phyloP scores from a whole-genome alignment of 2,888 invertebrate species.

The Drosophila nr. perissopoda region DNA sequence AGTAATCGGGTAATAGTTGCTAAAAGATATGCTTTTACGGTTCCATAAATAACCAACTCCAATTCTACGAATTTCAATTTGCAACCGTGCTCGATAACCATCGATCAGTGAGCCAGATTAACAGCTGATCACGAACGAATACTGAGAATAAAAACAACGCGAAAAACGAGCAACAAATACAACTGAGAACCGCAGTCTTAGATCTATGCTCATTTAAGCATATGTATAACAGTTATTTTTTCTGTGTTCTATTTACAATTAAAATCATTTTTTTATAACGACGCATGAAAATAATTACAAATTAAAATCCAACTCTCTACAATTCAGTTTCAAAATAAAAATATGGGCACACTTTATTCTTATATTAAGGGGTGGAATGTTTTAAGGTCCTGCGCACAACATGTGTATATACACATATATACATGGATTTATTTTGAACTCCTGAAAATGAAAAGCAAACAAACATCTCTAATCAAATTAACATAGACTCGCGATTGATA shows the following conservation, averaged over 20 bases:
- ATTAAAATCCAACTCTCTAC: not conserved
- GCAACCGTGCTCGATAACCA: not conserved
- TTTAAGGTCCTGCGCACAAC: slow-evolving; percentile 25
- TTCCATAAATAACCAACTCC: not conserved
- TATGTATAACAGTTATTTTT: not conserved
- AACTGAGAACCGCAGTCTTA: not conserved
- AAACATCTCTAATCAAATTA: not conserved
- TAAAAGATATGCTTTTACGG: not conserved
- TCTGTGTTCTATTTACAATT: not conserved
- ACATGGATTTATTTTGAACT: slow-evolving; percentile 10
- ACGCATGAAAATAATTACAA: not conserved
- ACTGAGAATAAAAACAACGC: not conserved
- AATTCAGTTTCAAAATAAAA: not conserved
- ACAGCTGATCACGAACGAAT: not conserved
- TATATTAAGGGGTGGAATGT: slow-evolving; percentile 2
- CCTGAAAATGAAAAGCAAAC: slow-evolving; percentile 9
- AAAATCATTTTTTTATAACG: not conserved
- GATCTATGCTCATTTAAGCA: not conserved
- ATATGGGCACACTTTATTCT: slow-evolving; percentile 17
- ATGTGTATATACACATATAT: not conserved
- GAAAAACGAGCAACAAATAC: not conserved
- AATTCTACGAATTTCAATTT: not conserved
- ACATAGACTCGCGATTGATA: not conserved
- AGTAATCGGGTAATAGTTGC: not conserved
- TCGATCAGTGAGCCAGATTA: not conserved